Evolutionary conservation across 1,140 invertebrate species (phyloP).

Genomic region (Telenomus remus): DNA sequence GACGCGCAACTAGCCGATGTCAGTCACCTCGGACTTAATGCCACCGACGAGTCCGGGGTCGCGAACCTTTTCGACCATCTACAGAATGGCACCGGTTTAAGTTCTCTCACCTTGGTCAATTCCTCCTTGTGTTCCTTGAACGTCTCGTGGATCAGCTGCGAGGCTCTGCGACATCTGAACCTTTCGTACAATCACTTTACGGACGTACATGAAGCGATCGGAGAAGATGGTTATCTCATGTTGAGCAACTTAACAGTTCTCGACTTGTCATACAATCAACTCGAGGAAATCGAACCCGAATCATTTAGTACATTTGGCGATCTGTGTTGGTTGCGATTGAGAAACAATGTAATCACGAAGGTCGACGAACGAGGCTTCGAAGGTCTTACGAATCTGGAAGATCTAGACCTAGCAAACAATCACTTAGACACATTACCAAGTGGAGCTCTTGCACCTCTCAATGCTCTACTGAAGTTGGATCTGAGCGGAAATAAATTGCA

Average conservation of each 20-base stretch:
- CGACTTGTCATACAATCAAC: constrained; percentile 78
- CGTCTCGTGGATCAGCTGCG: constrained; percentile 73
- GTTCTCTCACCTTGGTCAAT: constrained; percentile 62
- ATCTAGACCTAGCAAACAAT: constrained; percentile 81
- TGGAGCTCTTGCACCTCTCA: constrained; percentile 76
- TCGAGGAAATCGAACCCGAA: constrained; percentile 58
- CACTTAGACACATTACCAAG: constrained; percentile 78
- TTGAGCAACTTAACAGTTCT: constrained; percentile 69
- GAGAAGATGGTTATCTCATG: background rate
- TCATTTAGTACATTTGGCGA: constrained; percentile 65
- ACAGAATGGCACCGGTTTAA: constrained; percentile 51
- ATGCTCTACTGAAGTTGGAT: constrained; percentile 81
- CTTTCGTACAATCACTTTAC: constrained; percentile 75
- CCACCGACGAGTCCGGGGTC: constrained; percentile 58
- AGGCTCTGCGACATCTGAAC: constrained; percentile 70
- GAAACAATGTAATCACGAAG: constrained; percentile 75
- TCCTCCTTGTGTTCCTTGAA: constrained; percentile 64
- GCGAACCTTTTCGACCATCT: constrained; percentile 56
- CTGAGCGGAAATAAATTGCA: constrained; percentile 82
- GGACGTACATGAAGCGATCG: constrained; percentile 62
- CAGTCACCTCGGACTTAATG: constrained; percentile 34
- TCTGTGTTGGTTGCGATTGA: constrained; percentile 76
- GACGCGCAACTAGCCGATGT: constrained; percentile 40
- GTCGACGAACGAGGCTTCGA: constrained; percentile 76
- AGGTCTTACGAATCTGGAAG: constrained; percentile 69